Evolutionary conservation across 2,113 vertebrate species (phyloP), one percentile per base, ranked within the genome.

Genomic region (Oncorhynchus clarkii): DNA sequence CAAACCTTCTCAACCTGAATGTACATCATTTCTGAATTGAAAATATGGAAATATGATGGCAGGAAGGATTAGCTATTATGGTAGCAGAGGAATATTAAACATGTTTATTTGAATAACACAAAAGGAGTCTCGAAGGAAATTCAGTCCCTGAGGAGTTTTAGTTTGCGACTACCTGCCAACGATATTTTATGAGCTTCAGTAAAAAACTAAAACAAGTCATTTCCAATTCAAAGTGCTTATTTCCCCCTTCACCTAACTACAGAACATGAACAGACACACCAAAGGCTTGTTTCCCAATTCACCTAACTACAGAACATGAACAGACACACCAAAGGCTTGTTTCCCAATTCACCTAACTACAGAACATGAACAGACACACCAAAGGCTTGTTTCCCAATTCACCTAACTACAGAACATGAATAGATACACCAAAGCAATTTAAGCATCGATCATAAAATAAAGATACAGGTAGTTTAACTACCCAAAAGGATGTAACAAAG

Each of bases 161-260:
- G 26, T 45, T 45, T 77, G 71, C 67, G 49, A 69, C 71, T 45
- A 31, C 27, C 27, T 78, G 64, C 49, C 49, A 59, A 16, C 9
- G 39, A 57, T 39, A 60, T 57, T 7, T 54, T 24, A 70, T 69
- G 73, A 67, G 13, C 24, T 27, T 45, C 60, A 18, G 71, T 24
- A 70, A 18, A 27, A 66, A 18, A 54, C 51, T 54, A 59, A 29
- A 70, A 31, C 70, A 39, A 18, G 8, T 64, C 22, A 45, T 77
- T 73, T 66, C 72, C 49, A 39, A 65, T 65, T 70, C 31, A 29
- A 69, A 66, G 51, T 14, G 20, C 73, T 75, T 59, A n/a, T 71
- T 71, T 74, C 7, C 5, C 27, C 57, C 49, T 75, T 75, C 54
- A n/a, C n/a, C n/a, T 77, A 60, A 71, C 57, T 64, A 49, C 1